Conservation (phyloP, 2,797 vertebrate species). For the Chaetodon trifasciatus region DNA sequence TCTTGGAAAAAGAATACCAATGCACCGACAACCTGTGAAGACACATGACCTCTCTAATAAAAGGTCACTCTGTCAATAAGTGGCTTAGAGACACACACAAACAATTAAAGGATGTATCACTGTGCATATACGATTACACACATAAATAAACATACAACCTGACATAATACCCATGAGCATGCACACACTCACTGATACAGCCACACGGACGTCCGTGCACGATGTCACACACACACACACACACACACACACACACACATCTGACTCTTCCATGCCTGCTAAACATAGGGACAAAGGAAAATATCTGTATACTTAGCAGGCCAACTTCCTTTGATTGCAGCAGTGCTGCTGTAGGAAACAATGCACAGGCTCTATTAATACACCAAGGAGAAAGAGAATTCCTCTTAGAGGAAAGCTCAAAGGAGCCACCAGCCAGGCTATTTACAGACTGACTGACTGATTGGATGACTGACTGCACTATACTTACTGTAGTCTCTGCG, state of each 20-base stretch:
- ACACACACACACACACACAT: slow-evolving; percentile 62
- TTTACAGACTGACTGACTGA: slow-evolving; percentile 82
- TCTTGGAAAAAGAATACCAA: slow-evolving; percentile 29
- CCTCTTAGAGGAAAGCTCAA: slow-evolving; percentile 85
- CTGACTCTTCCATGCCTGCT: slow-evolving; percentile 80
- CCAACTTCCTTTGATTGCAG: slow-evolving; percentile 86
- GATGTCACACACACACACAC: slow-evolving; percentile 41
- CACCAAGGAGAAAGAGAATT: slow-evolving; percentile 84
- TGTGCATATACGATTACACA: slow-evolving; percentile 68
- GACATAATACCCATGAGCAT: slow-evolving; percentile 66
- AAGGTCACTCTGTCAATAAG: slow-evolving; percentile 54
- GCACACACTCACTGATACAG: slow-evolving; percentile 44
- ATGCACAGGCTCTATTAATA: slow-evolving; percentile 85
- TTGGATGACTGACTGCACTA: slow-evolving; percentile 75
- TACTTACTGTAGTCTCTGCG: slow-evolving; percentile 70
- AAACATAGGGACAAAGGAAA: slow-evolving; percentile 88
- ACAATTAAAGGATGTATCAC: slow-evolving; percentile 71
- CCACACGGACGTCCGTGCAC: slow-evolving; percentile 34
- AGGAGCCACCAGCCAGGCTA: slow-evolving; percentile 81
- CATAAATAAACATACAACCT: slow-evolving; percentile 74
- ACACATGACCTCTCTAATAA: slow-evolving; percentile 57
- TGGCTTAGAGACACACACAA: slow-evolving; percentile 44
- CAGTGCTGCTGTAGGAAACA: slow-evolving; percentile 84
- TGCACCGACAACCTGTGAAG: slow-evolving; percentile 42
- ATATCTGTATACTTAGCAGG: slow-evolving; percentile 84